Evolutionary conservation across 2,888 invertebrate species (phyloP).

Genomic region (Resseliella maxima): DNA sequence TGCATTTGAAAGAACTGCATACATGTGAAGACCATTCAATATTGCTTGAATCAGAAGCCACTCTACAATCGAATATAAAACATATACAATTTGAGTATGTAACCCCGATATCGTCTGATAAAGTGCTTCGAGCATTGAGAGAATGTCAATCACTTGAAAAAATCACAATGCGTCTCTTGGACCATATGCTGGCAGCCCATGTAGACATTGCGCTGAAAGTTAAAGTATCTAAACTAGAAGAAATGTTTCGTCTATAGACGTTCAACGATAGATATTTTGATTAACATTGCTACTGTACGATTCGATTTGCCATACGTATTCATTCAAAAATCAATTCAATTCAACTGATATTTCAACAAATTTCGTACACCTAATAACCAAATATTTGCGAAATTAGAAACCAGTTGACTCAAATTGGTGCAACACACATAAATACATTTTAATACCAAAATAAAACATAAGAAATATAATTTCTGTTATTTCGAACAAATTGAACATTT

Average conservation of each 20-base stretch:
- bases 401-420: background rate
- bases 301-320: background rate
- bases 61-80: no score
- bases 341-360: background rate
- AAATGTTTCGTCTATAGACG: background rate
- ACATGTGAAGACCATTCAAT: no score
- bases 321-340: background rate
- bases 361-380: background rate
- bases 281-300: background rate
- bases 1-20: no score
- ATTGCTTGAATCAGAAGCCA: no score
- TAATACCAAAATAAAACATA: slow-evolving; percentile 46
- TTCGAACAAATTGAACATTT: background rate
- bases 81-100: no score
- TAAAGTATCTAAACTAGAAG: no score
- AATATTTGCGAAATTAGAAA: background rate
- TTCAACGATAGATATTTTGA: background rate
- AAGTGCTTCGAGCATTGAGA: no score
- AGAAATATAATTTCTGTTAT: slow-evolving; percentile 16
- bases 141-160: no score
- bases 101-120: no score
- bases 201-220: no score
- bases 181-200: no score
- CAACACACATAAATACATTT: slow-evolving; percentile 19
- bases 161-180: no score